A percentile compares a stretch with the other conserved stretches of the same genome.
Evolutionary conservation across 2,888 invertebrate genomes (phyloP).

Genomic region (Leuctra nigra): DNA sequence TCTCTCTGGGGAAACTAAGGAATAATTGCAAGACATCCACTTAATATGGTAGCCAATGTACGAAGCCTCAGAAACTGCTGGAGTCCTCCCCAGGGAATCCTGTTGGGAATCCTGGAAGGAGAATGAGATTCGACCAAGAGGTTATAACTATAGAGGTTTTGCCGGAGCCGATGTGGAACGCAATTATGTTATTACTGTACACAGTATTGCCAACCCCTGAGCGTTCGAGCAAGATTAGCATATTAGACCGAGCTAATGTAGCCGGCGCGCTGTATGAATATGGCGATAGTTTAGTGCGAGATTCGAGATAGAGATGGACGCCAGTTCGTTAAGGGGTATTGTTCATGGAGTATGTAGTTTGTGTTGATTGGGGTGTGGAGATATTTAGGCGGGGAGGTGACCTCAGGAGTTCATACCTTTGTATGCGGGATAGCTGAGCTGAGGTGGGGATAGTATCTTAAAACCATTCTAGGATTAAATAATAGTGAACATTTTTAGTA

Average conservation of each 20-base stretch:
- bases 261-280: neutral
- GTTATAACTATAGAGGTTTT: slow-evolving; percentile 4
- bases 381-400: too few species aligned
- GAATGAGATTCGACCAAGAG: slow-evolving; percentile 7
- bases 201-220: too few species aligned
- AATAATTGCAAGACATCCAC: slow-evolving; percentile 10
- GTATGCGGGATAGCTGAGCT: too few species aligned
- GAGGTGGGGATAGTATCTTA: too few species aligned
- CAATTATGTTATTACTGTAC: slow-evolving; percentile 10
- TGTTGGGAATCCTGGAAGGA: neutral
- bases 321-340: neutral
- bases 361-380: too few species aligned
- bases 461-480: too few species aligned
- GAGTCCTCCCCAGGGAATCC: too few species aligned
- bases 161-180: neutral
- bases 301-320: neutral
- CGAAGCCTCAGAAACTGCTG: too few species aligned
- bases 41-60: slow-evolving; percentile 7
- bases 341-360: too few species aligned
- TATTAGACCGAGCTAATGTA: neutral
- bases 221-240: slow-evolving; percentile 13
- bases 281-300: neutral
- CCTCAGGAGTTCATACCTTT: too few species aligned
- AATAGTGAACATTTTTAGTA: too few species aligned
- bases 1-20: neutral